phyloP scores from a whole-genome alignment of 2,113 vertebrate species.

The Motacilla alba region DNA sequence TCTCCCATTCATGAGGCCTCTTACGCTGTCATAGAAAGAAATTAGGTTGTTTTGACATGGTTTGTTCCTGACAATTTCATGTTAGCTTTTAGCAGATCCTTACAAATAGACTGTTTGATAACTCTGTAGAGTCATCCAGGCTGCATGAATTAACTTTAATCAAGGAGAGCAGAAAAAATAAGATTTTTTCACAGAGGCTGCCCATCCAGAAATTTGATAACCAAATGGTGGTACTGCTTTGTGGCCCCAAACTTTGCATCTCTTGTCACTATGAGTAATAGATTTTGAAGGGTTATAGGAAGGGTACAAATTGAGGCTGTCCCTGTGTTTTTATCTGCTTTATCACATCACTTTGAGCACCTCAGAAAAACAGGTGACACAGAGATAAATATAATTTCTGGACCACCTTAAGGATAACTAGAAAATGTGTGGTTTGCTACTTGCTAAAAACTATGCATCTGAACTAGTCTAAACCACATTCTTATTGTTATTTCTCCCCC shows the following conservation, averaged over 20 bases:
- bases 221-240: background rate
- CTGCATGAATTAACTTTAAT: constrained; percentile 3
- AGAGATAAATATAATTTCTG: background rate
- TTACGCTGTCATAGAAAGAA: background rate
- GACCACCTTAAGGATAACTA: background rate
- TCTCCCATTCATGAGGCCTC: background rate
- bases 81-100: background rate
- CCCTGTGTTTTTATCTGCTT: background rate
- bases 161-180: background rate
- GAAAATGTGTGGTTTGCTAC: background rate
- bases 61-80: background rate
- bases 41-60: background rate
- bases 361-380: background rate
- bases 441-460: background rate
- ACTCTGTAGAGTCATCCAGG: background rate
- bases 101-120: background rate
- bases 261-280: background rate
- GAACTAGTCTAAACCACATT: background rate
- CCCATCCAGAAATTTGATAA: background rate
- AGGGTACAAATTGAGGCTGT: background rate
- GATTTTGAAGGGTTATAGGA: background rate
- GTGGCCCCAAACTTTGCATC: background rate
- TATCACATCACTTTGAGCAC: background rate
- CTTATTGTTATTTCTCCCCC: background rate
- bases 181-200: background rate